Evolutionary conservation across 2,797 vertebrate species (phyloP).

Genomic region (Danio tinwini): DNA sequence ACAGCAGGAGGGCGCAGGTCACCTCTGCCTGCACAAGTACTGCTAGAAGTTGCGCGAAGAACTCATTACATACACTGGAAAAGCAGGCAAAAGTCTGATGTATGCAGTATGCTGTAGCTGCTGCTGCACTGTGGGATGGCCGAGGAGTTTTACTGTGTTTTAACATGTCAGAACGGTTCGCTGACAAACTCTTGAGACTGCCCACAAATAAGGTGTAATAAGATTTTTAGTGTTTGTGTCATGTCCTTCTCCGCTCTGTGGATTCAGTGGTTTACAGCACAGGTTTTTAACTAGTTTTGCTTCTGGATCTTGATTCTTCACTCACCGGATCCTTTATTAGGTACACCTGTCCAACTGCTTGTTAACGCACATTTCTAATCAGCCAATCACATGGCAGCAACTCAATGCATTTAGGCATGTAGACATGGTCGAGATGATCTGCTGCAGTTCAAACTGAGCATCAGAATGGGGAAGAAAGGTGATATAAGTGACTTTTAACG

Average conservation of each 20-base stretch:
- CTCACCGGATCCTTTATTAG: too few species aligned
- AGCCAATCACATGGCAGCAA: too few species aligned
- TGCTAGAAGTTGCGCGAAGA: constrained; percentile 64
- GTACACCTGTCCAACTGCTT: too few species aligned
- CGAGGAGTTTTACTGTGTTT: background rate
- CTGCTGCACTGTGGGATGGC: constrained; percentile 2
- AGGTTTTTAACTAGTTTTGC: background rate
- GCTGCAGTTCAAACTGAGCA: too few species aligned
- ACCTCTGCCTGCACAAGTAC: constrained; percentile 68
- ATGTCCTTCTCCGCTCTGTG: background rate
- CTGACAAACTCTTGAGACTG: background rate
- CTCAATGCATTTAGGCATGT: too few species aligned
- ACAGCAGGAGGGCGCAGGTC: constrained; percentile 66
- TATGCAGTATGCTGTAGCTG: background rate
- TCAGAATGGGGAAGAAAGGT: too few species aligned
- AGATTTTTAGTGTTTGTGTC: background rate
- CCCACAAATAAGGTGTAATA: constrained; percentile 3
- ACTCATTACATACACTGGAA: constrained; percentile 49
- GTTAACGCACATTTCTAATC: too few species aligned
- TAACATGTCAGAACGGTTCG: background rate
- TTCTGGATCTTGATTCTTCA: background rate
- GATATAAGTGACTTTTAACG: too few species aligned
- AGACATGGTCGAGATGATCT: too few species aligned
- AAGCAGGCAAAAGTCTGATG: background rate
- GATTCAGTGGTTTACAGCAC: too few species aligned